Percentiles rank a stretch among this genome's conserved stretches.
These are phyloP conservation scores for Gorsachius magnificus DNA, from an alignment of 2,797 vertebrate species.

Conservation along the genomic window DNA sequence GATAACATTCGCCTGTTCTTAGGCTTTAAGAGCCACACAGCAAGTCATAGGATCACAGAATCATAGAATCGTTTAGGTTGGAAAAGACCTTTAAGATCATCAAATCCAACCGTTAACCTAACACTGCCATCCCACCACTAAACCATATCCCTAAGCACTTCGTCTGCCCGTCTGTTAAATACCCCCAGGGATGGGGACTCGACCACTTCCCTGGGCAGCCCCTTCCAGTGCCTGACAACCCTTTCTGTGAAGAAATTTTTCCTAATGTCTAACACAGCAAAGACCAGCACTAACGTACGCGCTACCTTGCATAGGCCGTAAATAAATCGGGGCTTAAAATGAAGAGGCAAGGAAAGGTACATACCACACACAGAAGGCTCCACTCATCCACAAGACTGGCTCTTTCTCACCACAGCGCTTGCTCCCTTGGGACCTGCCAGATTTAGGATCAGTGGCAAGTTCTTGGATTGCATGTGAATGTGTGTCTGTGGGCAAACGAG, in stretches of 20 bases:
- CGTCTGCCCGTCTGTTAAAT: too few relatives aligned
- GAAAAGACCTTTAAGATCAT: too few relatives aligned
- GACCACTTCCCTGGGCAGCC: too few relatives aligned
- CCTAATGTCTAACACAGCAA: background rate
- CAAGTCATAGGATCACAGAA: background rate
- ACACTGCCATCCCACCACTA: too few relatives aligned
- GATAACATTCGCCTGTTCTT: background rate
- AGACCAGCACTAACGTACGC: rapidly evolving
- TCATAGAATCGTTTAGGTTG: too few relatives aligned
- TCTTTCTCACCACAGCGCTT: background rate
- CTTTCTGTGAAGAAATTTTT: too few relatives aligned
- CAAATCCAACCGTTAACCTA: too few relatives aligned
- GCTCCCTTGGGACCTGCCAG: background rate
- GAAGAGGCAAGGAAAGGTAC: background rate
- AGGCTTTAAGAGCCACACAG: background rate
- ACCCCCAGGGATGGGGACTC: too few relatives aligned
- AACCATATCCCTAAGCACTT: too few relatives aligned
- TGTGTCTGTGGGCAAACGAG: background rate
- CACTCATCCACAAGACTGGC: background rate
- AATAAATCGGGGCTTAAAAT: background rate
- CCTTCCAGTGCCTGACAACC: too few relatives aligned
- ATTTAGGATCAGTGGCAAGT: background rate
- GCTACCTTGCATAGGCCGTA: background rate
- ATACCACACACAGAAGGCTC: background rate
- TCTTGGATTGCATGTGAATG: background rate